Evolutionary conservation across 2,113 vertebrate species (phyloP).

Genomic region (Plecturocebus donacophilus): DNA sequence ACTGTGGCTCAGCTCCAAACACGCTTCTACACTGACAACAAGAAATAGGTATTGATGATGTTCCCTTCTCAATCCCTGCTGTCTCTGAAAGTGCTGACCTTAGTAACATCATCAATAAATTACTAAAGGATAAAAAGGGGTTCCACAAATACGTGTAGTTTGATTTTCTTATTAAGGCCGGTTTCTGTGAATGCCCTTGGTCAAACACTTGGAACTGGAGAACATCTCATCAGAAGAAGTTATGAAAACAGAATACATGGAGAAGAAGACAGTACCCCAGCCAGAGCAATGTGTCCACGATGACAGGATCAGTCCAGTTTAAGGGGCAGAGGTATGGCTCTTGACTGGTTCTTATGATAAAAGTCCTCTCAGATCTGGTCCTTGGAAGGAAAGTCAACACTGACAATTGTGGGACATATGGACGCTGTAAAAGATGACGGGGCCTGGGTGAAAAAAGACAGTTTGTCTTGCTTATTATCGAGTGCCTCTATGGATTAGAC

Average conservation of each 20-base stretch:
- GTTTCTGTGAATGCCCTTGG: constrained; percentile 91
- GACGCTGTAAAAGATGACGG: constrained; percentile 98
- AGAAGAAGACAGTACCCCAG: constrained; percentile 94
- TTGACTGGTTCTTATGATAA: constrained; percentile 96
- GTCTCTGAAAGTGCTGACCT: constrained; percentile 91
- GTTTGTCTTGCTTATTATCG: constrained; percentile 91
- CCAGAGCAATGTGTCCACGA: constrained; percentile 98
- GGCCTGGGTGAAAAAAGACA: constrained; percentile 96
- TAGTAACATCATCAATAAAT: constrained; percentile 95
- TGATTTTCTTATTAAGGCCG: constrained; percentile 96
- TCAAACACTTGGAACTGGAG: constrained; percentile 93
- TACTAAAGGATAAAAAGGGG: constrained; percentile 91
- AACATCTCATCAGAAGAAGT: constrained; percentile 97
- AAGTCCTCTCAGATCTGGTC: constrained; percentile 94
- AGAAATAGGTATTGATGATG: constrained; percentile 92
- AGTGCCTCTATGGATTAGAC: constrained; percentile 97
- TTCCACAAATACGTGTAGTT: constrained; percentile 95
- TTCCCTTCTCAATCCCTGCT: constrained; percentile 96
- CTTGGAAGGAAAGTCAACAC: constrained; percentile 92
- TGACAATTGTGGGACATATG: constrained; percentile 92
- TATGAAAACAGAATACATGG: constrained; percentile 96
- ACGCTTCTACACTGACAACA: constrained; percentile 92
- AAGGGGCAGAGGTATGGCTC: constrained; percentile 95
- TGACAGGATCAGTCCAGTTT: constrained; percentile 96
- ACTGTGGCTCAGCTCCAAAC: constrained; percentile 93